phyloP scores from a whole-genome alignment of 1,140 invertebrate genomes.

The Holcopasites calliopsidis region DNA sequence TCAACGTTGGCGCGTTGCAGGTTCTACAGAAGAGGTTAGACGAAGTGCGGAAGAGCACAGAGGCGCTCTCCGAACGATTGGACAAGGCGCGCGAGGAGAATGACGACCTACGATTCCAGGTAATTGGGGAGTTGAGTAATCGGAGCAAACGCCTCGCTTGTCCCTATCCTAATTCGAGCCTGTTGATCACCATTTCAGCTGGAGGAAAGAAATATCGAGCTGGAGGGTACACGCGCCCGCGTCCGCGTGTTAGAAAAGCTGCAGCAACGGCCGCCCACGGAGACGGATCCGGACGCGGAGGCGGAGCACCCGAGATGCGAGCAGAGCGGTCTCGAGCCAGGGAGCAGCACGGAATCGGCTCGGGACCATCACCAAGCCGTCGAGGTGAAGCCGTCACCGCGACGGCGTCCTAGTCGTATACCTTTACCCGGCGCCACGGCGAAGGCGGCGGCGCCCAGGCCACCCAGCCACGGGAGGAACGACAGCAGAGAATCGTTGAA shows the following conservation, averaged over 20 bases:
- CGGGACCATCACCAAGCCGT: slow-evolving; percentile 79
- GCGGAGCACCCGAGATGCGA: slow-evolving; percentile 79
- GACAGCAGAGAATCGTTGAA: slow-evolving; percentile 83
- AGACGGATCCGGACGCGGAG: slow-evolving; percentile 69
- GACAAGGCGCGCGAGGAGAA: slow-evolving; percentile 88
- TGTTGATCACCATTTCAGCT: too few species aligned
- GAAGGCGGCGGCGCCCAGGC: slow-evolving; percentile 76
- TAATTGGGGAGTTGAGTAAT: too few species aligned
- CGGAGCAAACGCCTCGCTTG: too few species aligned
- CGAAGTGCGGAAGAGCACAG: slow-evolving; percentile 83
- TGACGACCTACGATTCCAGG: slow-evolving; percentile 90
- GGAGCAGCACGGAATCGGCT: slow-evolving; percentile 83
- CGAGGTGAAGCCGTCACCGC: slow-evolving; percentile 78
- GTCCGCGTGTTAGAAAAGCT: slow-evolving; percentile 85
- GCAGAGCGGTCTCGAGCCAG: slow-evolving; percentile 80
- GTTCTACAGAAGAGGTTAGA: slow-evolving; percentile 85
- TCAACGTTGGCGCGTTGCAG: slow-evolving; percentile 81
- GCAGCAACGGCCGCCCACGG: slow-evolving; percentile 71
- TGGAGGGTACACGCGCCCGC: slow-evolving; percentile 88
- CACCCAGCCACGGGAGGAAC: slow-evolving; percentile 77
- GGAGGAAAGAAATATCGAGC: slow-evolving; percentile 89
- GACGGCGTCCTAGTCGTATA: slow-evolving; percentile 85
- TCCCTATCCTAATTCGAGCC: too few species aligned
- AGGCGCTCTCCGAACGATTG: slow-evolving; percentile 84
- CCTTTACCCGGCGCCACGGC: slow-evolving; percentile 81